Evolutionary conservation across 2,888 invertebrate species (phyloP).

Genomic region (Dilophus febrilis): DNA sequence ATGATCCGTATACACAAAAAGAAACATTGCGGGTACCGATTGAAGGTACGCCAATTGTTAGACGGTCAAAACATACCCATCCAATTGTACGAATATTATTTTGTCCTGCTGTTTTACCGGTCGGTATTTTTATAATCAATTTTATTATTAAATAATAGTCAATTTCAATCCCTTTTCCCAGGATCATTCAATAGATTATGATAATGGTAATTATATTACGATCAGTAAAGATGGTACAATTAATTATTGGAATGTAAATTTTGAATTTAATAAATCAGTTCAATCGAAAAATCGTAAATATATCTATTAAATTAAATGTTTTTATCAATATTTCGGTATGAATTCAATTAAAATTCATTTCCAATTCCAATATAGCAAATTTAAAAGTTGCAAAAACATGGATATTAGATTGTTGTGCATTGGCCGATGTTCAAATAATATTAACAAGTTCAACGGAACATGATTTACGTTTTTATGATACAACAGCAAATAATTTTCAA

Average conservation of each 20-base stretch:
- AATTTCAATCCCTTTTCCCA: slow-evolving; percentile 18
- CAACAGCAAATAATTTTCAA: slow-evolving; percentile 53
- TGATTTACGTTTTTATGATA: slow-evolving; percentile 66
- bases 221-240: slow-evolving; percentile 60
- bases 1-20: slow-evolving; percentile 43
- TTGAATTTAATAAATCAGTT: slow-evolving; percentile 44
- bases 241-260: slow-evolving; percentile 59
- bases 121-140: no score
- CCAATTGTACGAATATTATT: slow-evolving; percentile 46
- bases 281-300: slow-evolving; percentile 41
- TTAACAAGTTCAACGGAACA: slow-evolving; percentile 61
- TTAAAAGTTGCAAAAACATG: slow-evolving; percentile 46
- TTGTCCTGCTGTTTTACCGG: slow-evolving; percentile 35
- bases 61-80: slow-evolving; percentile 51
- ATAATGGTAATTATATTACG: slow-evolving; percentile 54
- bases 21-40: slow-evolving; percentile 46
- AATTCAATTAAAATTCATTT: not conserved
- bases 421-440: slow-evolving; percentile 62
- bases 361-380: slow-evolving; percentile 38
- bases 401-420: slow-evolving; percentile 54
- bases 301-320: not conserved
- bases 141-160: not conserved
- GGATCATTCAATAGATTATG: slow-evolving; percentile 38
- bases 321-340: not conserved
- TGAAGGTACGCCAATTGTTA: slow-evolving; percentile 36